Evolutionary conservation across 2,888 invertebrate genomes (phyloP), one percentile per base, ranked within the genome.

Genomic region (Thymelicus acteon): DNA sequence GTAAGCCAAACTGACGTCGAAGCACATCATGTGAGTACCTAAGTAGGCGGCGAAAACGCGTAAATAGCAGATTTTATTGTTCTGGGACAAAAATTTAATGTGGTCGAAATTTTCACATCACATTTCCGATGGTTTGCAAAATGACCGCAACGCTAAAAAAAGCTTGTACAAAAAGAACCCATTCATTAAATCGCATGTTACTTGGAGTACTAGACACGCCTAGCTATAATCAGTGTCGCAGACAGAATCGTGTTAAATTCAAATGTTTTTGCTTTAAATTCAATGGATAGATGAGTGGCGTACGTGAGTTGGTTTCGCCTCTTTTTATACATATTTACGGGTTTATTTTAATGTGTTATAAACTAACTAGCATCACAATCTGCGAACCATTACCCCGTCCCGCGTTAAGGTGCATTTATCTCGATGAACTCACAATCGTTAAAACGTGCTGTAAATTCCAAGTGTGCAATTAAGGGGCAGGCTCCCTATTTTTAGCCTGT

Each of bases 361-460:
- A 80, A 80, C 83, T 84, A 83, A 84, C 82, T 82, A 79, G 77
- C 78, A 76, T 79, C 78, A 80, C 80, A 81, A 83, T 84, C 82
- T 78, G 79, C 76, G 60, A 71, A 74, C 71, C 76, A 76, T 76
- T 75, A 79, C 78, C 74, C 80, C 82, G 76, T 82, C 79, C 80
- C 80, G 79, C 81, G 80, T 80, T 81, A 76, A 78, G 78, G 71
- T 77, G 78, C 78, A 77, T 79, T 79, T 79, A 79, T 79, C 80
- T 81, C 73, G 78, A 78, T 79, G 77, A 76, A 78, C 80, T 75
- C 79, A 78, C 79, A 82, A 85, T 88, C 89, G 88, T 89, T 90
- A 89, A 87, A 85, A 84, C 83, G 85, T 84, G 87, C 84, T 85
- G 88, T 90, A 89, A 90, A 91, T 90, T 88, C 91, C 90, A 84